Evolutionary conservation across 2,113 vertebrate genomes (phyloP).

Genomic region (Hepsetus odoe): DNA sequence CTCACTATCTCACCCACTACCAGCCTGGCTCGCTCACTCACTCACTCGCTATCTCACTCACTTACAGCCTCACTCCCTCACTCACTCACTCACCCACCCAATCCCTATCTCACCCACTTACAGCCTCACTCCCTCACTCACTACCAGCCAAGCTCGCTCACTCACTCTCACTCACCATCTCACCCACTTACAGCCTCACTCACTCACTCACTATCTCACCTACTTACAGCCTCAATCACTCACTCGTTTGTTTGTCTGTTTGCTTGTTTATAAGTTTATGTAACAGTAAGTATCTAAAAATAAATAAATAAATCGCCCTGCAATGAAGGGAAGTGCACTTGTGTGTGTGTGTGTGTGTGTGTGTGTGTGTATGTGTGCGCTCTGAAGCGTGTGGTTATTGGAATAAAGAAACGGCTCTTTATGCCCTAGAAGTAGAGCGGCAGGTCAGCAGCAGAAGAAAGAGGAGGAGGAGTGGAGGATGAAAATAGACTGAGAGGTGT

Average conservation of each 20-base stretch:
- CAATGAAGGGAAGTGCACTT: too few species aligned
- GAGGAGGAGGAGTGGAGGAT: constrained; percentile 12
- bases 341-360: too few species aligned
- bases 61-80: background rate
- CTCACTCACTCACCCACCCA: background rate
- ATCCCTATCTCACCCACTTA: background rate
- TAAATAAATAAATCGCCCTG: too few species aligned
- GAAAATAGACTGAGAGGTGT: constrained; percentile 28
- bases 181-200: background rate
- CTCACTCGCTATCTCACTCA: background rate
- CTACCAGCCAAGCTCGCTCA: background rate
- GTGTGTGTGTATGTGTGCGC: background rate
- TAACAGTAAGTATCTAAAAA: background rate
- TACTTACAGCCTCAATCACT: too few species aligned
- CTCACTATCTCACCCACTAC: background rate
- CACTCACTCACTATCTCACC: background rate
- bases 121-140: background rate
- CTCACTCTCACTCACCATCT: background rate
- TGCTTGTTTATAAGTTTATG: too few species aligned
- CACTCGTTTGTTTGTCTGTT: background rate
- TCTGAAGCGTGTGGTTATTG: background rate
- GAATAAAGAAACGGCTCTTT: background rate
- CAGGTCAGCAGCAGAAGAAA: background rate
- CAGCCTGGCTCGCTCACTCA: background rate
- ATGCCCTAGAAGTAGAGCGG: background rate